Percentiles rank a stretch among this genome's conserved stretches.
Conservation (phyloP, 2,888 invertebrate genomes). For the Amitus sp. region DNA sequence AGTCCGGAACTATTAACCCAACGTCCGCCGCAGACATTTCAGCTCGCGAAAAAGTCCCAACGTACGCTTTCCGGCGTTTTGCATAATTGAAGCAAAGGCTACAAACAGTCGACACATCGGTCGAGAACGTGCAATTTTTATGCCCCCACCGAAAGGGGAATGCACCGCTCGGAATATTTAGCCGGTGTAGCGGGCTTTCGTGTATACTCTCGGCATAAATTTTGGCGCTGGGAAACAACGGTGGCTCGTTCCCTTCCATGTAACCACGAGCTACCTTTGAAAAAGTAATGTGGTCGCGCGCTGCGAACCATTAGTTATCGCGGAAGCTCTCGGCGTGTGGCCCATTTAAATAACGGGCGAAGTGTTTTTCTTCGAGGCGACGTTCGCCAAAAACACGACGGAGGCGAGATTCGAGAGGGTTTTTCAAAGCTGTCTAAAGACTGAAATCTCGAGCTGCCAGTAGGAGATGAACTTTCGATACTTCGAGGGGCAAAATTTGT, state of each 20-base stretch:
- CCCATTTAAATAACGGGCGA: background rate
- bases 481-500: too few relatives aligned
- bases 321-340: slow-evolving; percentile 14
- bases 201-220: slow-evolving; percentile 35
- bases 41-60: too few relatives aligned
- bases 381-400: too few relatives aligned
- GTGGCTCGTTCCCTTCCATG: slow-evolving; percentile 13
- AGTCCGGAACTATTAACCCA: slow-evolving; percentile 30
- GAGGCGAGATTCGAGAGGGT: too few relatives aligned
- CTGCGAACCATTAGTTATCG: slow-evolving; percentile 36
- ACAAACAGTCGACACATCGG: slow-evolving; percentile 17
- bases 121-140: slow-evolving; percentile 28
- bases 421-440: too few relatives aligned
- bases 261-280: slow-evolving; percentile 28
- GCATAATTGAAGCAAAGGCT: slow-evolving; percentile 18
- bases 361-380: background rate
- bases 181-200: slow-evolving; percentile 15
- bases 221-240: slow-evolving; percentile 27
- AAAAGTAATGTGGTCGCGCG: slow-evolving; percentile 39
- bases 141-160: slow-evolving; percentile 9
- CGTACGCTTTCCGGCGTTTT: slow-evolving; percentile 5
- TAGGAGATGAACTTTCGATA: too few relatives aligned
- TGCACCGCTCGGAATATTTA: slow-evolving; percentile 32
- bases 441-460: too few relatives aligned
- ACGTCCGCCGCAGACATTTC: slow-evolving; percentile 37